phyloP scores from a whole-genome alignment of 2,797 vertebrate species.

The Muscicapa comitata region DNA sequence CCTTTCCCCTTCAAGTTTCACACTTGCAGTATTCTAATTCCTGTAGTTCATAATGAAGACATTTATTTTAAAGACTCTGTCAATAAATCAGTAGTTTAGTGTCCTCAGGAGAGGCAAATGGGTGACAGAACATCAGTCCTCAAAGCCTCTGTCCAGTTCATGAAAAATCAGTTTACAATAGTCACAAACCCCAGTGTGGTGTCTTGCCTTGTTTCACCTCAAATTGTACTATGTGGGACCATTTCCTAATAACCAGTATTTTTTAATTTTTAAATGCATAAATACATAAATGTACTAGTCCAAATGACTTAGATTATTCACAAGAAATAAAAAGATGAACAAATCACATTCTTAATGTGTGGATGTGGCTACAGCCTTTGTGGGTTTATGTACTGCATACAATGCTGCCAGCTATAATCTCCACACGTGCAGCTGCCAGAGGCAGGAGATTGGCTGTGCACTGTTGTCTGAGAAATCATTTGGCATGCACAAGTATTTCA shows the following conservation, averaged over 20 bases:
- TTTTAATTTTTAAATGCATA: background rate
- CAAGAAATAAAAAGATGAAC: background rate
- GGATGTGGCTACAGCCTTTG: background rate
- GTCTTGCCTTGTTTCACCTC: background rate
- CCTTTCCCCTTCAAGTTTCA: background rate
- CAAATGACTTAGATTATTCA: background rate
- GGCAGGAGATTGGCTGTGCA: background rate
- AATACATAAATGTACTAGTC: background rate
- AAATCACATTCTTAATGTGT: background rate
- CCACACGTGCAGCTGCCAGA: background rate
- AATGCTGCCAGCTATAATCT: background rate
- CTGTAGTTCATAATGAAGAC: background rate
- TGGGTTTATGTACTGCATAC: background rate
- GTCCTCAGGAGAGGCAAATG: background rate
- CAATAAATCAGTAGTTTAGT: conserved; percentile 25
- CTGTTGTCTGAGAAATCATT: background rate
- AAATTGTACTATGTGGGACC: background rate
- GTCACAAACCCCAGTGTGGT: background rate
- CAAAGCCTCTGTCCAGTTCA: background rate
- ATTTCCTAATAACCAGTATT: background rate
- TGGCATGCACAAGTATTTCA: background rate
- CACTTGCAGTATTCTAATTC: background rate
- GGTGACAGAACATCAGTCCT: background rate
- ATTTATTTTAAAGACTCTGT: conserved; percentile 9
- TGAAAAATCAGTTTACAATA: background rate